Evolutionary conservation across 2,888 invertebrate genomes (phyloP).

Genomic region (Andrena bicolor): DNA sequence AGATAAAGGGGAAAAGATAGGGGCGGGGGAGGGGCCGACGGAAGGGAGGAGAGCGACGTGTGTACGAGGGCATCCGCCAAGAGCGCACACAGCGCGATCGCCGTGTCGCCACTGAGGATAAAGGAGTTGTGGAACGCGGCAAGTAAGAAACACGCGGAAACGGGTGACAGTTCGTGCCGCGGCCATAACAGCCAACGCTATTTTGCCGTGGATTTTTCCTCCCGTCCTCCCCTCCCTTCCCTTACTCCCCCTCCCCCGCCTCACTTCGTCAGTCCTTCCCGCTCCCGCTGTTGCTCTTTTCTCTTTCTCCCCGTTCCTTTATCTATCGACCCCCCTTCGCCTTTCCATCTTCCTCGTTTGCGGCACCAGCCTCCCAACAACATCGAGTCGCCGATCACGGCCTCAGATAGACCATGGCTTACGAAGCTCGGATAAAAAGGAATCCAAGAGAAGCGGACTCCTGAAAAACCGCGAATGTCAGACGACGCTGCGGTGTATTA

Average conservation of each 20-base stretch:
- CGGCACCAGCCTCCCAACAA: slow-evolving; percentile 67
- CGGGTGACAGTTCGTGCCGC: slow-evolving; percentile 83
- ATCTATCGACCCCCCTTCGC: slow-evolving; percentile 63
- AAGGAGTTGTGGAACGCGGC: slow-evolving; percentile 75
- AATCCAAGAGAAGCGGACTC: slow-evolving; percentile 58
- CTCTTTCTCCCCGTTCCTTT: slow-evolving; percentile 50
- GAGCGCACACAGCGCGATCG: slow-evolving; percentile 54
- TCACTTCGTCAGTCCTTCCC: slow-evolving; percentile 27
- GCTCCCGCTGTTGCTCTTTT: slow-evolving; percentile 26
- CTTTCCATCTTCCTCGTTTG: slow-evolving; percentile 64
- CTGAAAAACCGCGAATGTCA: slow-evolving; percentile 67
- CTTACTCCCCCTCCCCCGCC: slow-evolving; percentile 3
- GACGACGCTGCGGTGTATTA: slow-evolving; percentile 67
- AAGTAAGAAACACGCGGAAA: slow-evolving; percentile 84
- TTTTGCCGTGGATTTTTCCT: slow-evolving; percentile 79
- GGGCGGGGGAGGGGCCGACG: slow-evolving; percentile 8
- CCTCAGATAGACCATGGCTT: slow-evolving; percentile 74
- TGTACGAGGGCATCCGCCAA: slow-evolving; percentile 50
- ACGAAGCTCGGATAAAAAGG: slow-evolving; percentile 72
- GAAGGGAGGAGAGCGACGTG: slow-evolving; percentile 50
- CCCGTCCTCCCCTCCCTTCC: slow-evolving; percentile 29
- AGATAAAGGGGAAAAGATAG: slow-evolving; percentile 44
- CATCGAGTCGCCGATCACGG: slow-evolving; percentile 77
- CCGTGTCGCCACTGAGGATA: slow-evolving; percentile 74
- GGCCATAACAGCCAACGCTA: slow-evolving; percentile 82